A percentile compares a stretch with the other conserved stretches of the same genome.
Evolutionary conservation across 2,113 vertebrate species (phyloP).

Genomic region (Lepus americanus): DNA sequence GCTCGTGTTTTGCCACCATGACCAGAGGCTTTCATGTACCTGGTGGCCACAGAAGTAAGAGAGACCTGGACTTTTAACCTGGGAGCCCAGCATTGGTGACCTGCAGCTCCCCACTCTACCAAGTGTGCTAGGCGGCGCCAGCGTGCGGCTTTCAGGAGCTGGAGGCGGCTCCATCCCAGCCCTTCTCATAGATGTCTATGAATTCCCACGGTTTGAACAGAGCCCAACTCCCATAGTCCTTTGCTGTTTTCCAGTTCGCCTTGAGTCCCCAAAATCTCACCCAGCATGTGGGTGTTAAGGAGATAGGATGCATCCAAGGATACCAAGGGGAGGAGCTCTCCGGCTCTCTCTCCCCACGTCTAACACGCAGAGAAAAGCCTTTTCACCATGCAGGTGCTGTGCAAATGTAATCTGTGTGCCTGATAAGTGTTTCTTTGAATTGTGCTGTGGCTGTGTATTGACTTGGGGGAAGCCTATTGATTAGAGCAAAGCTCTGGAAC

Average conservation of each 20-base stretch:
- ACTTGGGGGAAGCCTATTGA: not conserved
- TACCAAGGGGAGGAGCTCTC: not conserved
- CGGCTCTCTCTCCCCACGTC: not conserved
- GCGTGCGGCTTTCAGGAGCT: not conserved
- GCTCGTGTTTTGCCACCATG: not conserved
- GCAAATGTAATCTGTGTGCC: not conserved
- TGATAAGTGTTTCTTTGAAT: not conserved
- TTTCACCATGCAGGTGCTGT: not conserved
- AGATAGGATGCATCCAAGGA: not conserved
- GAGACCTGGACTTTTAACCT: too few species aligned
- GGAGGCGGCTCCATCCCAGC: not conserved
- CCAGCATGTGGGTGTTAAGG: not conserved
- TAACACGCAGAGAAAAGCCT: not conserved
- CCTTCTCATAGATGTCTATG: not conserved
- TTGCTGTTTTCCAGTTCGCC: not conserved
- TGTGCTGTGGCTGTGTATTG: not conserved
- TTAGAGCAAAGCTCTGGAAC: conserved; percentile 53
- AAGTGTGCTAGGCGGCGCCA: not conserved
- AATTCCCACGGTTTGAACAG: not conserved
- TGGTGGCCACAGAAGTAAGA: not conserved
- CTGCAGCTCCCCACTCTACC: not conserved
- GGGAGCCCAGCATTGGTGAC: not conserved
- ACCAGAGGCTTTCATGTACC: not conserved
- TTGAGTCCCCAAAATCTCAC: not conserved
- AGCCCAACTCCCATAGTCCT: not conserved